Evolutionary conservation across 2,888 invertebrate species (phyloP).

Genomic region (Luperina testacea): DNA sequence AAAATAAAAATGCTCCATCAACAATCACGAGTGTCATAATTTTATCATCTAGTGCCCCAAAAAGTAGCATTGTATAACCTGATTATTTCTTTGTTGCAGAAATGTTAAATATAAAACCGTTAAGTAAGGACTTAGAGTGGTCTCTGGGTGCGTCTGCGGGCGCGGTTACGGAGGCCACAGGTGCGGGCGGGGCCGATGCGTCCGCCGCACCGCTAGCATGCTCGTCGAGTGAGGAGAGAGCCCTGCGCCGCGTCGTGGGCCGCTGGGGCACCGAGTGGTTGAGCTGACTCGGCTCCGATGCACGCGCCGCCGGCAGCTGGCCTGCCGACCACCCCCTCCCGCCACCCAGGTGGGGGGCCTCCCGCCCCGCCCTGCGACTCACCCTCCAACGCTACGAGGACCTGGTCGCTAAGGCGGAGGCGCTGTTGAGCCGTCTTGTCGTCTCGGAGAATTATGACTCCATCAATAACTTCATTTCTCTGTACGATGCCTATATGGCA

Average conservation of each 20-base stretch:
- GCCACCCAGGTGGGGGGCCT: slow-evolving; percentile 86
- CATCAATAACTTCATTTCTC: slow-evolving; percentile 94
- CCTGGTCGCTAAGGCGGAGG: slow-evolving; percentile 95
- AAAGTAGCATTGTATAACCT: background rate
- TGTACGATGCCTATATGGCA: slow-evolving; percentile 92
- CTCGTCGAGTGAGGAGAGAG: slow-evolving; percentile 86
- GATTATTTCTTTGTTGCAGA: slow-evolving; percentile 73
- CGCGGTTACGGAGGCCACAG: slow-evolving; percentile 86
- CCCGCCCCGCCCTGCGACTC: slow-evolving; percentile 92
- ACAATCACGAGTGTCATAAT: too few relatives aligned
- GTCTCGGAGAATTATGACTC: slow-evolving; percentile 97
- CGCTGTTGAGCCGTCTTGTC: slow-evolving; percentile 95
- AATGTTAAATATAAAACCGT: slow-evolving; percentile 90
- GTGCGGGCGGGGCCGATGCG: slow-evolving; percentile 75
- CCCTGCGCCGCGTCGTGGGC: slow-evolving; percentile 91
- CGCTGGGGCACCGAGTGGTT: slow-evolving; percentile 99
- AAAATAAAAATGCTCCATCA: too few relatives aligned
- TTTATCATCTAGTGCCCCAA: background rate
- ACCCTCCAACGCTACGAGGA: slow-evolving; percentile 95
- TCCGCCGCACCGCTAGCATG: slow-evolving; percentile 78
- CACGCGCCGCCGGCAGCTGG: slow-evolving; percentile 80
- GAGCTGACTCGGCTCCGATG: slow-evolving; percentile 96
- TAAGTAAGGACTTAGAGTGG: slow-evolving; percentile 88
- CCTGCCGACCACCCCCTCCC: slow-evolving; percentile 88
- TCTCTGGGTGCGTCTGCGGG: slow-evolving; percentile 84